Evolutionary conservation across 2,888 invertebrate genomes (phyloP).

Genomic region (Carterocephalus palaemon): DNA sequence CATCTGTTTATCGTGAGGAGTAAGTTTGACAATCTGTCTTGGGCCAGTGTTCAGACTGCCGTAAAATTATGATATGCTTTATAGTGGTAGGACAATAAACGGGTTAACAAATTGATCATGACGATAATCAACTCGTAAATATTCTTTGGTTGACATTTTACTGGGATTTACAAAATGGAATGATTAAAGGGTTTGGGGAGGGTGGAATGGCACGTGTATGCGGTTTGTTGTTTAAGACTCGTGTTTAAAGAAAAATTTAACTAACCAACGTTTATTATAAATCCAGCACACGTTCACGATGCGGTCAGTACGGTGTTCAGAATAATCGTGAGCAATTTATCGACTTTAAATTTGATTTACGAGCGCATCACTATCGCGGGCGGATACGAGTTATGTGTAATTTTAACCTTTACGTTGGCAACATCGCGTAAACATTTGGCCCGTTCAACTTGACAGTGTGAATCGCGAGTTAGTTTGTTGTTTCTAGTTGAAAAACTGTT

Average conservation of each 20-base stretch:
- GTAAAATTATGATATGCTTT: no score
- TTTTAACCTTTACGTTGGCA: conserved; percentile 44
- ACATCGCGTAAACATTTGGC: conserved; percentile 41
- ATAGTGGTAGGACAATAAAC: no score
- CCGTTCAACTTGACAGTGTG: conserved; percentile 35
- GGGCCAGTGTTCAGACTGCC: no score
- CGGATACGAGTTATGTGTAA: conserved; percentile 43
- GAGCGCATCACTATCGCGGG: conserved; percentile 33
- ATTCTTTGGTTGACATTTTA: no score
- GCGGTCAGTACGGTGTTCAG: conserved; percentile 2
- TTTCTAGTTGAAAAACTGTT: conserved; percentile 16
- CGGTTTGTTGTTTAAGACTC: no score
- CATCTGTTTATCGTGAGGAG: no score
- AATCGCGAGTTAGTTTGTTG: conserved; percentile 5
- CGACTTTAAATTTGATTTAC: conserved; percentile 42
- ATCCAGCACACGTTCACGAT: not conserved
- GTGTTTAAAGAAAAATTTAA: not conserved
- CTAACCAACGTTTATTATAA: not conserved
- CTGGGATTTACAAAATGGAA: no score
- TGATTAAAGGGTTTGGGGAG: no score
- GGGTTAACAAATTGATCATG: no score
- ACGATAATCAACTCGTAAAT: no score
- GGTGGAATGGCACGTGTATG: no score
- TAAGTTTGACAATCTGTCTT: no score
- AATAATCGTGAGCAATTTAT: conserved; percentile 18